Conservation (phyloP, 2,797 vertebrate genomes). For the Mormyrus proboscirostris region DNA sequence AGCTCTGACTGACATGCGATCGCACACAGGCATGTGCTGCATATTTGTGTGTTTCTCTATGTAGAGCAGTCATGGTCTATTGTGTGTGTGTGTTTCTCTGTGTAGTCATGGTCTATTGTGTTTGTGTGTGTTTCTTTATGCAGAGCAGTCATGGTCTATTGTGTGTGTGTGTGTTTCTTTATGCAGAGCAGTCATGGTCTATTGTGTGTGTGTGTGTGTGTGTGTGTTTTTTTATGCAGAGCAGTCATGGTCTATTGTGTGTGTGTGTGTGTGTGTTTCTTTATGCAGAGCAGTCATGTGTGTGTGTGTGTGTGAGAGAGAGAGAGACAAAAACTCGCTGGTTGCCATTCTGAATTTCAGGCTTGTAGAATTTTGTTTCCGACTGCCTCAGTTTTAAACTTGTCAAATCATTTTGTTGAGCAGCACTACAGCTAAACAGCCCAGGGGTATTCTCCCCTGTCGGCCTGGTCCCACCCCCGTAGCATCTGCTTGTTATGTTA, state of each 20-base stretch:
- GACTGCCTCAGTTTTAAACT: background rate
- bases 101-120: no score
- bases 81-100: no score
- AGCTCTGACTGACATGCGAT: background rate
- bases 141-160: no score
- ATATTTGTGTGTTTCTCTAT: background rate
- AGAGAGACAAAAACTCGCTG: background rate
- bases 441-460: background rate
- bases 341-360: background rate
- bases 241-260: background rate
- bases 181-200: background rate
- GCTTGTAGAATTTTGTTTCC: background rate
- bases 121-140: no score
- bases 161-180: background rate
- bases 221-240: no score
- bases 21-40: background rate
- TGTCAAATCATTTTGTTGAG: background rate
- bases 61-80: background rate
- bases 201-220: background rate
- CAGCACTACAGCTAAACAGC: background rate
- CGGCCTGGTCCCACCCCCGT: background rate
- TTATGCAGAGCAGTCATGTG: no score
- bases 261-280: background rate
- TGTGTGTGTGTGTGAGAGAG: background rate
- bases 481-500: background rate